Evolutionary conservation across 2,888 invertebrate species (phyloP).

Genomic region (Anagyrus pseudococci): DNA sequence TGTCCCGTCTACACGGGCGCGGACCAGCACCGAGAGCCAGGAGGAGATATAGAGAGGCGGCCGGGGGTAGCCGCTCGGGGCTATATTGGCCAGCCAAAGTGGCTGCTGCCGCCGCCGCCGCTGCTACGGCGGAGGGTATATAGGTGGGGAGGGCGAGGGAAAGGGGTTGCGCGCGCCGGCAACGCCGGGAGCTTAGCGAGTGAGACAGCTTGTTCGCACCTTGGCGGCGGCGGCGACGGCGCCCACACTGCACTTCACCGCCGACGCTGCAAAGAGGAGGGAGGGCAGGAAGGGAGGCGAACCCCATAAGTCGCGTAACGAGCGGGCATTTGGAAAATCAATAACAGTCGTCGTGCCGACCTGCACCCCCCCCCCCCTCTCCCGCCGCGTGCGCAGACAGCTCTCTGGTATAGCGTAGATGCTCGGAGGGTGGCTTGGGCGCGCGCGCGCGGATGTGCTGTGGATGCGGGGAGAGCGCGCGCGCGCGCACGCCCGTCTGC

Average conservation of each 20-base stretch:
- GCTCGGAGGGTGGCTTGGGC: neutral
- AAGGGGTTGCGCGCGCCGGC: neutral
- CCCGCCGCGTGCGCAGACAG: slow-evolving; percentile 3
- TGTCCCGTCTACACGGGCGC: slow-evolving; percentile 13
- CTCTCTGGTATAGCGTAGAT: neutral
- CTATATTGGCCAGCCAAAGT: too few species aligned
- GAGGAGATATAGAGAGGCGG: too few species aligned
- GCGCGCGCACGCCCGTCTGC: too few species aligned
- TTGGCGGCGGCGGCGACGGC: neutral
- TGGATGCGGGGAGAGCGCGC: neutral
- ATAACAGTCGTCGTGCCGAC: slow-evolving; percentile 35
- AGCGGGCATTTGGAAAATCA: slow-evolving; percentile 40
- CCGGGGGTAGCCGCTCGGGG: too few species aligned
- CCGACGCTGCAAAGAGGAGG: neutral
- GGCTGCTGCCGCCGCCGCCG: too few species aligned
- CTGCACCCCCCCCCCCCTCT: slow-evolving; percentile 1
- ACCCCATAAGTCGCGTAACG: slow-evolving; percentile 39
- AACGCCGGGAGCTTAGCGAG: neutral
- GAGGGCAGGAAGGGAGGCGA: slow-evolving; percentile 8
- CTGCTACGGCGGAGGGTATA: too few species aligned
- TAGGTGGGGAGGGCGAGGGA: neutral
- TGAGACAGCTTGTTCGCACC: slow-evolving; percentile 22
- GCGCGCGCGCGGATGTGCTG: neutral
- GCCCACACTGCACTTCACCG: neutral
- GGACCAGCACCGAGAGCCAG: neutral